These are phyloP conservation scores for Toxonevra muliebris DNA, from an alignment of 2,888 invertebrate genomes.

Conservation along the genomic window DNA sequence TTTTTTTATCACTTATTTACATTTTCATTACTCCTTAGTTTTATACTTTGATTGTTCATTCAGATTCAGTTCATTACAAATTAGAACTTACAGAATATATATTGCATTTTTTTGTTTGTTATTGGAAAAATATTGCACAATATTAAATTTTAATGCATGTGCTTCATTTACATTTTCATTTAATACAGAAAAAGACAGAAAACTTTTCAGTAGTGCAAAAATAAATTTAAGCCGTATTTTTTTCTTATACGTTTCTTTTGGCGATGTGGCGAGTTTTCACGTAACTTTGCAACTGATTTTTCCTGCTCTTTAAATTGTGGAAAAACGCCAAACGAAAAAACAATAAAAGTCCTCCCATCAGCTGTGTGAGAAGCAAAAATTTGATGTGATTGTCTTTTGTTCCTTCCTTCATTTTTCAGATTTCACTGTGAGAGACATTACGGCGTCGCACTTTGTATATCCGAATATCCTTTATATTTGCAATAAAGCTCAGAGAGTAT, in stretches of 20 bases:
- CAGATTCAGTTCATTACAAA: not conserved
- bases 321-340: too few species aligned
- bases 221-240: not conserved
- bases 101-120: not conserved
- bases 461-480: not conserved
- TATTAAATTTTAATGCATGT: not conserved
- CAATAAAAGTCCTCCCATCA: too few species aligned
- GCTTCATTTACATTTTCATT: slow-evolving; percentile 1
- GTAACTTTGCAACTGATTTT: slow-evolving; percentile 48
- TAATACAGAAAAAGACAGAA: slow-evolving; percentile 10
- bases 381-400: slow-evolving; percentile 12
- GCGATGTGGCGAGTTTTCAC: slow-evolving; percentile 40
- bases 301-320: slow-evolving; percentile 10
- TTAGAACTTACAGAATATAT: not conserved
- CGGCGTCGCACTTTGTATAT: slow-evolving; percentile 24
- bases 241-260: not conserved
- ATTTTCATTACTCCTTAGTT: not conserved
- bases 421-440: slow-evolving; percentile 26
- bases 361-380: not conserved
- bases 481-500: not conserved
- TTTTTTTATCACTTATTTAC: slow-evolving; percentile 19
- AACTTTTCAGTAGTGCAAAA: slow-evolving; percentile 19
- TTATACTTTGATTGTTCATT: not conserved
- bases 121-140: not conserved
- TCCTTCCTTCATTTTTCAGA: slow-evolving; percentile 16